Evolutionary conservation across 2,888 invertebrate genomes (phyloP).

Genomic region (Drosophila hamatofila): DNA sequence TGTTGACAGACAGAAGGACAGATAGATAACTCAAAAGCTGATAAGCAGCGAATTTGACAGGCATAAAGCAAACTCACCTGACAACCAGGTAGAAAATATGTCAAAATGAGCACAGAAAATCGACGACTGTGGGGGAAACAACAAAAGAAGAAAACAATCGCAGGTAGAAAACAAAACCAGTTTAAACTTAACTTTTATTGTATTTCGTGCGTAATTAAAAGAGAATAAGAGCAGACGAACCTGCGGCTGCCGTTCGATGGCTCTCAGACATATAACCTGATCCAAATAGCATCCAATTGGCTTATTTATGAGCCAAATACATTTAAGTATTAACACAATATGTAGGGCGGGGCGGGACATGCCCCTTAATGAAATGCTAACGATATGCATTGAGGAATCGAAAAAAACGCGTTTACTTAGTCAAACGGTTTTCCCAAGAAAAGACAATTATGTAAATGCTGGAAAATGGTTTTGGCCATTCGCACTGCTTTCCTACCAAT

Average conservation of each 20-base stretch:
- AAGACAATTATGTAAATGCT: conserved; percentile 76
- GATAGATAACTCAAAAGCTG: conserved; percentile 55
- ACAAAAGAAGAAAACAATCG: conserved; percentile 13
- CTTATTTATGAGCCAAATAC: conserved; percentile 64
- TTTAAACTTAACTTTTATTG: conserved; percentile 61
- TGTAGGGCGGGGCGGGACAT: conserved; percentile 10
- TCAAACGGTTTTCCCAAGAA: conserved; percentile 52
- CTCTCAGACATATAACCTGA: conserved; percentile 50
- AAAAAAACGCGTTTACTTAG: conserved; percentile 46
- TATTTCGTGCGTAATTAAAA: conserved; percentile 74
- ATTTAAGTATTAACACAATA: conserved; percentile 65
- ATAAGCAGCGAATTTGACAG: conserved; percentile 75
- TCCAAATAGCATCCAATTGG: conserved; percentile 42
- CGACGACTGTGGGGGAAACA: conserved; percentile 25
- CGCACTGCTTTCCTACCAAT: conserved; percentile 52
- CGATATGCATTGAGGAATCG: conserved; percentile 42
- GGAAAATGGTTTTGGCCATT: conserved; percentile 73
- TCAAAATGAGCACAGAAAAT: conserved; percentile 26
- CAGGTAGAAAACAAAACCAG: conserved; percentile 53
- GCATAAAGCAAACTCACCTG: conserved; percentile 56
- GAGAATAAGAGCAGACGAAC: conserved; percentile 50
- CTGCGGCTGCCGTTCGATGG: conserved; percentile 34
- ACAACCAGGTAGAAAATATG: conserved; percentile 57
- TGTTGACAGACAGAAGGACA: conserved; percentile 54
- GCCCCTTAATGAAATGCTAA: conserved; percentile 1